Evolutionary conservation across 2,113 vertebrate genomes (phyloP).

Genomic region (Hippocampus guttulatus): DNA sequence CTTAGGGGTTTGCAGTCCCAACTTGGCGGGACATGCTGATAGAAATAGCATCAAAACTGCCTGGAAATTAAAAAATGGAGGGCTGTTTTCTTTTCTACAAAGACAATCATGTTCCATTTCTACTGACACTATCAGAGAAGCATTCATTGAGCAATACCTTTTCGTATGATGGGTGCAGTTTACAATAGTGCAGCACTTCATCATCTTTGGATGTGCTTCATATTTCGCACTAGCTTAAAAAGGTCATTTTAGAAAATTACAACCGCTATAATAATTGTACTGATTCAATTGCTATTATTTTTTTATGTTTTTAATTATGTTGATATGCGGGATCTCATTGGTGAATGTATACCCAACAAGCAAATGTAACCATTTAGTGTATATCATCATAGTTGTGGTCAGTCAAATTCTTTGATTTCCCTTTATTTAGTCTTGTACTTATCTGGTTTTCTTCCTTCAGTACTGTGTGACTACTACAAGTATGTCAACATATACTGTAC

Average conservation of each 20-base stretch:
- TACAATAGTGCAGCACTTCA: not conserved
- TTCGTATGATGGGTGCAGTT: not conserved
- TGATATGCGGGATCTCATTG: no score
- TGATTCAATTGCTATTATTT: not conserved
- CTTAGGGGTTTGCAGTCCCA: conserved; percentile 35
- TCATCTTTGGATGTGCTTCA: not conserved
- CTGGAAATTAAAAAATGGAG: not conserved
- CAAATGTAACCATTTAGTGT: not conserved
- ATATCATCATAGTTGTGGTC: not conserved
- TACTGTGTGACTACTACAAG: not conserved
- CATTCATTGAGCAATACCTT: not conserved
- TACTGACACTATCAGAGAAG: not conserved
- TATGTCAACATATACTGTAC: not conserved
- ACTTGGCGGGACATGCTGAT: not conserved
- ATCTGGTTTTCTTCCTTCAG: not conserved
- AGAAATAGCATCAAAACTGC: not conserved
- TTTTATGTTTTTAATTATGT: no score
- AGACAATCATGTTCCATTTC: not conserved
- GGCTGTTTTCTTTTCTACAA: not conserved
- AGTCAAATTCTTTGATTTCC: not conserved
- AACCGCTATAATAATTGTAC: not conserved
- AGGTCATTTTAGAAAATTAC: not conserved
- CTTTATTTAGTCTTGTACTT: not conserved
- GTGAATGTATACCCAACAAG: no score
- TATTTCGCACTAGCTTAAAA: not conserved